These are phyloP conservation scores for Azemiops feae DNA, from an alignment of 2,113 vertebrate genomes.

Conservation along the genomic window DNA sequence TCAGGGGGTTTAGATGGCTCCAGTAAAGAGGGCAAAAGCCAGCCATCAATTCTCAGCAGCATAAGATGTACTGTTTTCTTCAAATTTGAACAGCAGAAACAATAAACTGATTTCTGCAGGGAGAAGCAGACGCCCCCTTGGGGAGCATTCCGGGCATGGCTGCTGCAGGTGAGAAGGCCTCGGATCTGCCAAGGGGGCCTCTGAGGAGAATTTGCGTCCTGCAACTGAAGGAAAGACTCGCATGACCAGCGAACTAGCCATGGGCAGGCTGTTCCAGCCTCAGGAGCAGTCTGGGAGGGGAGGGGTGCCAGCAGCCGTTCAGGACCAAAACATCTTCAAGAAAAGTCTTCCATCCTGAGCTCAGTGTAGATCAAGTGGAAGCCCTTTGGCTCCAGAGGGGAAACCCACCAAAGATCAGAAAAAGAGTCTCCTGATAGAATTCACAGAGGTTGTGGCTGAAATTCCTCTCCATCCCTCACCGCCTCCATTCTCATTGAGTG, in stretches of 20 bases:
- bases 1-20: background rate
- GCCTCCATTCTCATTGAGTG: background rate
- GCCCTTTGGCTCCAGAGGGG: background rate
- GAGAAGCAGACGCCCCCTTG: background rate
- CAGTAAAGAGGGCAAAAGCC: background rate
- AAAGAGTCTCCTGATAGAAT: background rate
- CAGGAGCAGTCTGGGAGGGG: background rate
- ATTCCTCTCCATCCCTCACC: background rate
- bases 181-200: background rate
- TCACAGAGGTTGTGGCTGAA: background rate
- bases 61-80: background rate
- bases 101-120: background rate
- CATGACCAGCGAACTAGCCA: background rate
- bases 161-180: background rate
- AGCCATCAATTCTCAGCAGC: background rate
- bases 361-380: background rate
- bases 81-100: background rate
- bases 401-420: background rate
- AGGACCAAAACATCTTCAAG: background rate
- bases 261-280: background rate
- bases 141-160: background rate
- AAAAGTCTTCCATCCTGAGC: background rate
- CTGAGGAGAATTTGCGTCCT: background rate
- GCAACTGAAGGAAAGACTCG: background rate
- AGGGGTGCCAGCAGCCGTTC: background rate